A percentile compares a stretch with the other conserved stretches of the same genome.
These are phyloP conservation scores for Brachyrhaphis roseni DNA, from an alignment of 2,797 vertebrate species.

Conservation along the genomic window DNA sequence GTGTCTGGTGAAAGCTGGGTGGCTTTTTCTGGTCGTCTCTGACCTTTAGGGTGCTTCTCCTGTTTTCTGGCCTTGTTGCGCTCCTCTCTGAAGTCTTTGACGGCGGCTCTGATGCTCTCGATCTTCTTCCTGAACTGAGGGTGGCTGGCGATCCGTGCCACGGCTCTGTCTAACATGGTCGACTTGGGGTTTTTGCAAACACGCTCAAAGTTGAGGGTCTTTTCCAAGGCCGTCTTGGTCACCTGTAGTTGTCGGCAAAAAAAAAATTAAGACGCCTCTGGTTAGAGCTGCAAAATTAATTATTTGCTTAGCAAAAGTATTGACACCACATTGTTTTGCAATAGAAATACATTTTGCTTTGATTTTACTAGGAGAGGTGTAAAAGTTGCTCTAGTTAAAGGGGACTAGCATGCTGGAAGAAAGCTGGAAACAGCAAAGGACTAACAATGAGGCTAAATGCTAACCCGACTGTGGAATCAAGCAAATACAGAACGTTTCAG, in stretches of 20 bases:
- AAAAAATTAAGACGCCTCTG: not conserved
- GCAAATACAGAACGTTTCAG: not conserved
- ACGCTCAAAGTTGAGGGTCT: conserved; percentile 87
- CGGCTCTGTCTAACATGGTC: conserved; percentile 84
- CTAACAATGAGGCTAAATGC: not conserved
- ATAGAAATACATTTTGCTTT: not conserved
- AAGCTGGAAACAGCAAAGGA: not conserved
- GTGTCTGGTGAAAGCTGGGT: conserved; percentile 11
- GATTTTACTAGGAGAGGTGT: not conserved
- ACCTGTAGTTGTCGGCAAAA: conserved; percentile 63
- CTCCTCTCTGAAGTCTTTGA: conserved; percentile 79
- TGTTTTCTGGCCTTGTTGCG: conserved; percentile 38
- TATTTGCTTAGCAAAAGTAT: not conserved
- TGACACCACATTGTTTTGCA: not conserved
- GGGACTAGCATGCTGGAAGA: not conserved
- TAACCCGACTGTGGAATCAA: not conserved
- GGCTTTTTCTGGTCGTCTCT: conserved; percentile 22
- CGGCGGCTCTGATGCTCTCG: conserved; percentile 79
- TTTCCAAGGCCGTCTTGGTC: conserved; percentile 88
- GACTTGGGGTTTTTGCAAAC: conserved; percentile 87
- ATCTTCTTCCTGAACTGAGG: conserved; percentile 88
- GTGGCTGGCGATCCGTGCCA: conserved; percentile 88
- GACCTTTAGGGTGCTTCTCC: conserved; percentile 20
- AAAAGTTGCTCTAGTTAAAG: not conserved
- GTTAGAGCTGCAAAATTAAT: not conserved